Percentiles rank a stretch among this genome's conserved stretches.
These are phyloP conservation scores for Drosophila melanica DNA, from an alignment of 1,140 invertebrate genomes.

Conservation along the genomic window DNA sequence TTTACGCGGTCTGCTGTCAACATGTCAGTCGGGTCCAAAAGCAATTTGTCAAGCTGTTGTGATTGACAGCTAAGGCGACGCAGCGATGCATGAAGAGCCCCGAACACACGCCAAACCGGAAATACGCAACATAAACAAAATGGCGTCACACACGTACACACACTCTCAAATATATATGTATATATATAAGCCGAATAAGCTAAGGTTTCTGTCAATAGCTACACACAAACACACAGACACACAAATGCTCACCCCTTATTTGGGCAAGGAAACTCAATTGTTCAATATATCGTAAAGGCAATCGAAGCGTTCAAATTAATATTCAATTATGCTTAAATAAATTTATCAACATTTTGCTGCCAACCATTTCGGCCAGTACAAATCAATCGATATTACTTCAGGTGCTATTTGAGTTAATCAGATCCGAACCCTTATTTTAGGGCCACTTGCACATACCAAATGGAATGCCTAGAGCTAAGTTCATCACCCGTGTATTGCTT, in stretches of 20 bases:
- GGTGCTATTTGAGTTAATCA: not conserved
- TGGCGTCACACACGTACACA: conserved; percentile 30
- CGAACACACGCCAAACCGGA: conserved; percentile 23
- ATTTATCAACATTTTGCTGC: conserved; percentile 38
- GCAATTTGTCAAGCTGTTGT: conserved; percentile 81
- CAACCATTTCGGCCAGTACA: conserved; percentile 4
- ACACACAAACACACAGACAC: too few relatives aligned
- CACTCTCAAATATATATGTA: not conserved
- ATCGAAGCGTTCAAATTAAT: conserved; percentile 67
- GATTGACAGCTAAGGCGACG: conserved; percentile 73
- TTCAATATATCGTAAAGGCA: conserved; percentile 36
- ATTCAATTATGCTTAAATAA: conserved; percentile 69
- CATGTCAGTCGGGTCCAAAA: conserved; percentile 73
- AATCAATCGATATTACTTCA: conserved; percentile 43
- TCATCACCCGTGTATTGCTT: conserved; percentile 9
- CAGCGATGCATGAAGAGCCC: conserved; percentile 48
- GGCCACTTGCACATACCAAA: not conserved
- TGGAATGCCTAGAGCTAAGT: not conserved
- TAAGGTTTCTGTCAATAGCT: conserved; percentile 37
- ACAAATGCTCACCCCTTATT: not conserved
- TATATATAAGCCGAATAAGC: conserved; percentile 38
- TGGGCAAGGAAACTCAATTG: conserved; percentile 42
- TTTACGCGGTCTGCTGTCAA: conserved; percentile 50
- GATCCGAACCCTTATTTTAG: not conserved
- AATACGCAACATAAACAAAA: conserved; percentile 69